These are phyloP conservation scores for Mythimna lalbum DNA, from an alignment of 2,888 invertebrate species.

Conservation along the genomic window DNA sequence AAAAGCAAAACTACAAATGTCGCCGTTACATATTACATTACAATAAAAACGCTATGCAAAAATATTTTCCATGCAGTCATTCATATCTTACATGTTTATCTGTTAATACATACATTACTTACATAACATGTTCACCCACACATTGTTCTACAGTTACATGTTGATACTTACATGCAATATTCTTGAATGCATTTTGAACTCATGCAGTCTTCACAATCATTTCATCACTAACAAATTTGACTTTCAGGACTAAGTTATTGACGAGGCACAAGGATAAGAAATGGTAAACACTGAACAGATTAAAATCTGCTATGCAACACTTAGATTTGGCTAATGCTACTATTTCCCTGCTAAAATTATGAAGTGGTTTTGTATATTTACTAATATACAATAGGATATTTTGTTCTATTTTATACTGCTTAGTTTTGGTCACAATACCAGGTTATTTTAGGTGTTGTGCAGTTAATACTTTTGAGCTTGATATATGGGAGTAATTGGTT, in stretches of 20 bases:
- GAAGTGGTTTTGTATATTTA: constrained; percentile 48
- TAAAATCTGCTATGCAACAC: constrained; percentile 81
- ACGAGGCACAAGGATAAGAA: constrained; percentile 96
- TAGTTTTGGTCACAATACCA: constrained; percentile 35
- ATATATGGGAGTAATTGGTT: constrained; percentile 56
- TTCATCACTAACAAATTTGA: constrained; percentile 90
- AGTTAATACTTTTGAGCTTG: constrained; percentile 51
- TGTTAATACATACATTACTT: constrained; percentile 30
- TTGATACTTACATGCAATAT: constrained; percentile 36
- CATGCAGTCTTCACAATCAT: constrained; percentile 79
- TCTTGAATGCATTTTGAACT: constrained; percentile 58
- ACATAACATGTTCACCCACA: constrained; percentile 34
- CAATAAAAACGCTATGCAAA: constrained; percentile 10
- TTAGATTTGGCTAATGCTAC: constrained; percentile 79
- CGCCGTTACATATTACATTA: constrained; percentile 1
- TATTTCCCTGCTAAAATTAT: constrained; percentile 65
- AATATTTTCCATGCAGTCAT: constrained; percentile 20
- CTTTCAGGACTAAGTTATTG: constrained; percentile 97
- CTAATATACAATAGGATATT: constrained; percentile 42
- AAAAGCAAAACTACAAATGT: neutral
- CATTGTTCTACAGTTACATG: constrained; percentile 24
- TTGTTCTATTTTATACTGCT: constrained; percentile 49
- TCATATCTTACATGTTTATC: constrained; percentile 28
- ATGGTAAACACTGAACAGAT: constrained; percentile 92
- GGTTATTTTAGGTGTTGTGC: constrained; percentile 57